Percentiles rank a stretch among this genome's conserved stretches.
phyloP scores from a whole-genome alignment of 2,797 vertebrate species.

The Sebastes umbrosus region DNA sequence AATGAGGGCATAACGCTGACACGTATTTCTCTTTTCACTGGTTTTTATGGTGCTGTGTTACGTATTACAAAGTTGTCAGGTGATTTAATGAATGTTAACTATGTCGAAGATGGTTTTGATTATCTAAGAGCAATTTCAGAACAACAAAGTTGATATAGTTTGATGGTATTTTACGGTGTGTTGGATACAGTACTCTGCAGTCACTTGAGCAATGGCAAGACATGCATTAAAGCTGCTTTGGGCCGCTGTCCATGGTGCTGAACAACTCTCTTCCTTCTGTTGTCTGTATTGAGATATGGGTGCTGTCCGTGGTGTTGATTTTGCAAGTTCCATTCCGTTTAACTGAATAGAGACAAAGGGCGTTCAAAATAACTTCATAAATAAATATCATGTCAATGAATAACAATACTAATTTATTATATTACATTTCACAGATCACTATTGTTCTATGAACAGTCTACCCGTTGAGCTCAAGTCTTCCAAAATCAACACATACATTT shows the following conservation, averaged over 20 bases:
- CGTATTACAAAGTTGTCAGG: background rate
- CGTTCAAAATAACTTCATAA: too few relatives aligned
- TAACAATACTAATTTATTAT: background rate
- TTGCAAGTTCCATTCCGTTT: fast-evolving
- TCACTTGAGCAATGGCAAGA: background rate
- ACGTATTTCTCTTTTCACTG: background rate
- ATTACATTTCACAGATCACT: fast-evolving
- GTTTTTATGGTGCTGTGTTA: background rate
- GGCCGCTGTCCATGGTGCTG: slow-evolving; percentile 9
- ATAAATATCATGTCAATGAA: background rate
- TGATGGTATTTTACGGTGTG: background rate
- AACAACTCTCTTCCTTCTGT: fast-evolving
- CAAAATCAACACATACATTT: background rate
- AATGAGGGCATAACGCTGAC: background rate
- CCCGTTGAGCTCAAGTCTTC: background rate
- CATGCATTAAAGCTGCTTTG: background rate
- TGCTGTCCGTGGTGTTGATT: slow-evolving; percentile 2
- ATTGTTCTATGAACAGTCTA: background rate
- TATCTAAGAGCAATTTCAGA: background rate
- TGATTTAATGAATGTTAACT: too few relatives aligned
- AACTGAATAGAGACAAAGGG: fast-evolving
- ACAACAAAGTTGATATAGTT: too few relatives aligned
- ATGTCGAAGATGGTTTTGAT: background rate
- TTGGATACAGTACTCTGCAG: background rate
- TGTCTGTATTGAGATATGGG: fast-evolving